Base-by-base conservation (phyloP, 2,113 vertebrate genomes). In the Tragelaphus strepsiceros region DNA sequence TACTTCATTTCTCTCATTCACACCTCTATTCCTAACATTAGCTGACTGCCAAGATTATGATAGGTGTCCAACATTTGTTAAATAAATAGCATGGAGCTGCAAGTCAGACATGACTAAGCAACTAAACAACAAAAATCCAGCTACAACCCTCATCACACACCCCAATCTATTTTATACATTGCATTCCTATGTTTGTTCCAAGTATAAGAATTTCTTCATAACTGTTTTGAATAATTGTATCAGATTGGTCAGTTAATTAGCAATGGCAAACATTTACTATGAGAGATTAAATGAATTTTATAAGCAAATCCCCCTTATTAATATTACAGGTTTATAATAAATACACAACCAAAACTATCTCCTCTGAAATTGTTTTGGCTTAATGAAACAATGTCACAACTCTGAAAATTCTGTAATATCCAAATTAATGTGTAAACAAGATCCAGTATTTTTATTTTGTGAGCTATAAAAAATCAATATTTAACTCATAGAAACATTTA, bases 201-300 rank as follows among this genome's bases (percentile, higher is more conserved):
- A 96, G 16, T 71, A 2, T 58, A 90, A 89, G 49, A 19, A 9
- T 88, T 67, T 89, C 32, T 71, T 67, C 13, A 26, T 49, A 43
- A 13, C 49, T 54, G 32, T 98, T 61, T 59, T 35, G 64, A 92
- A 61, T 74, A 83, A 59, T 51, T 85, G 64, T 81, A 39, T 94
- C 46, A 95, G 67, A 94, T 61, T 43, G 16, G 62, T 94, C 32
- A 88, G 32, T 83, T 93, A 96, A 92, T 96, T 88, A 84, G 71
- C 26, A 90, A 74, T 90, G 35, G 51, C 77, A 92, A 97, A 96
- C 28, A 83, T 77, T 94, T 95, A 86, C 59, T 86, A 61, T 35
- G 35, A 94, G n/a, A 93, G 43, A 91, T 86, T 77, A 91, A 94
- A 62, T 94, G 78, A 67, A 92, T 53, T 94, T 96, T 92, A 53